Conservation (phyloP, 1,140 invertebrate genomes). For the Zaprionus nigranus region DNA sequence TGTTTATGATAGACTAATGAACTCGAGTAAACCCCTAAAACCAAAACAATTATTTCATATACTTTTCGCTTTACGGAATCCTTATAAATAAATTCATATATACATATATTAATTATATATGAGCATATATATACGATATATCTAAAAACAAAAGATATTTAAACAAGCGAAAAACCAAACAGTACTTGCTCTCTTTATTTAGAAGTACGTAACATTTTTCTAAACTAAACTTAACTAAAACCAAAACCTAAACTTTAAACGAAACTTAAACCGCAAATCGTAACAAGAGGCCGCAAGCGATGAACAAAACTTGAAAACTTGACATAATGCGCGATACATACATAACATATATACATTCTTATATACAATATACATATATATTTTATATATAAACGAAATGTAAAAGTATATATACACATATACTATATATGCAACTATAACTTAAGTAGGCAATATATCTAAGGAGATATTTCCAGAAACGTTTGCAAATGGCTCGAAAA, state of each 20-base stretch:
- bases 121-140: conserved; percentile 56
- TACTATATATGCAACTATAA: conserved; percentile 75
- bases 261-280: conserved; percentile 32
- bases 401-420: conserved; percentile 58
- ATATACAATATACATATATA: conserved; percentile 65
- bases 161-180: conserved; percentile 58
- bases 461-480: conserved; percentile 62
- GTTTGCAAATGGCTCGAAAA: conserved; percentile 78
- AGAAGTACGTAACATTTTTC: conserved; percentile 77
- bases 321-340: conserved; percentile 59
- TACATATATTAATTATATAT: conserved; percentile 21
- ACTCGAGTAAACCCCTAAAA: conserved; percentile 29
- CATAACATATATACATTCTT: conserved; percentile 44
- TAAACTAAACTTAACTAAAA: conserved; percentile 61
- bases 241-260: conserved; percentile 14
- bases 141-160: conserved; percentile 60
- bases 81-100: conserved; percentile 37
- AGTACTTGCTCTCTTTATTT: conserved; percentile 77
- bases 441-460: conserved; percentile 77
- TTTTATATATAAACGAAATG: conserved; percentile 63
- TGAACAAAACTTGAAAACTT: conserved; percentile 36
- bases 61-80: conserved; percentile 72
- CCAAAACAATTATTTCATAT: conserved; percentile 70
- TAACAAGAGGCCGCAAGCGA: conserved; percentile 52
- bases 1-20: conserved; percentile 70